phyloP scores from a whole-genome alignment of 2,888 invertebrate genomes.

The Nudaria mundana region DNA sequence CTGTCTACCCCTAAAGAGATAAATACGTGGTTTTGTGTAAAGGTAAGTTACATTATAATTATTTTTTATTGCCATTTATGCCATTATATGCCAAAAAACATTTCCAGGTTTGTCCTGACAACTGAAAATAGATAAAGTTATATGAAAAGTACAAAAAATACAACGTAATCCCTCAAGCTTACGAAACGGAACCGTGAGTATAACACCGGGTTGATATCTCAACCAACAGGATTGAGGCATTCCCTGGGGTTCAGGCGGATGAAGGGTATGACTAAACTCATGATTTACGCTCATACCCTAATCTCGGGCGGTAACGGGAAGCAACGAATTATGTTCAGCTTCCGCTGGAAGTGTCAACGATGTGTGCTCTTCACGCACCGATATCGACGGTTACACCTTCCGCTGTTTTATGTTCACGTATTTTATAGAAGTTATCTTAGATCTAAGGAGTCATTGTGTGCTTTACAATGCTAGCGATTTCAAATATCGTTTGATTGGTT shows the following conservation, averaged over 20 bases:
- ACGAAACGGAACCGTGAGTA: slow-evolving; percentile 11
- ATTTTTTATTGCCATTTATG: too few relatives aligned
- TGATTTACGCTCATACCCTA: slow-evolving; percentile 38
- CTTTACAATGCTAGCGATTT: neutral
- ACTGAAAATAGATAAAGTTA: slow-evolving; percentile 1
- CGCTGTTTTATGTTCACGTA: slow-evolving; percentile 14
- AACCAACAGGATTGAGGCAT: slow-evolving; percentile 11
- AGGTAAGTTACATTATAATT: too few relatives aligned
- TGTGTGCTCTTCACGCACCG: slow-evolving; percentile 22
- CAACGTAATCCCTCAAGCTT: slow-evolving; percentile 15
- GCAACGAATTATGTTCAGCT: slow-evolving; percentile 33
- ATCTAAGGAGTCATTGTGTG: slow-evolving; percentile 1
- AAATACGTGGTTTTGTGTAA: too few relatives aligned
- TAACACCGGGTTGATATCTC: slow-evolving; percentile 16
- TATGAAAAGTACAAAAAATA: slow-evolving; percentile 10
- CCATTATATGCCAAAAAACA: too few relatives aligned
- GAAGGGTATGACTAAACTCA: slow-evolving; percentile 32
- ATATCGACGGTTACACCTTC: slow-evolving; percentile 21
- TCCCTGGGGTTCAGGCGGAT: slow-evolving; percentile 16
- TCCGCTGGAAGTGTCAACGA: slow-evolving; percentile 23
- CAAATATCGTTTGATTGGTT: too few relatives aligned
- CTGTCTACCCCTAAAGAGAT: too few relatives aligned
- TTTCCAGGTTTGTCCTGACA: too few relatives aligned
- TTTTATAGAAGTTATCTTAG: slow-evolving; percentile 16
- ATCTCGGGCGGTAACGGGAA: slow-evolving; percentile 28